Evolutionary conservation across 2,888 invertebrate genomes (phyloP), one percentile per base, ranked within the genome.

Genomic region (Harpalus rubripes): DNA sequence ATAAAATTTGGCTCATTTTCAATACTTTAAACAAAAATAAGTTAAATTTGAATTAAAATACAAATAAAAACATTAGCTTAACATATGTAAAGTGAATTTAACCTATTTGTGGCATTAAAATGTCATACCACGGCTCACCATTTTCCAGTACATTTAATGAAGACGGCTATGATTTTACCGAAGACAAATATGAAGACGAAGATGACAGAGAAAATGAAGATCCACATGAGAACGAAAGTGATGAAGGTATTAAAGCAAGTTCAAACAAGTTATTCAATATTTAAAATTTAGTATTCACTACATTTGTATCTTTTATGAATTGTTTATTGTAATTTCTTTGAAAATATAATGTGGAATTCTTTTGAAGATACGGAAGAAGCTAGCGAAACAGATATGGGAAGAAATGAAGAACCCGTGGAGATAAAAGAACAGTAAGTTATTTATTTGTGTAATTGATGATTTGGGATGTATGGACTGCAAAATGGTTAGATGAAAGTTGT

Each of bases 301-400:
- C n/a, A 2, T 56, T 6, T 56, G 56, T 6, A 1, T 56, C 10
- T 15, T 61, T 61, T 61, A 15, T 16, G 8, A 15, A 39, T 86
- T n/a, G 8, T 7, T 78, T 78, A 16, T 59, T 63, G 15, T 16
- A 22, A 22, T 22, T 22, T 3, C 3, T 22, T 22, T 2, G 1
- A 22, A 22, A 22, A 22, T 22, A 22, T 22, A 22, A 22, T 22
- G 22, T 22, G 22, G 22, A 1, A 22, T 32, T 32, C 5, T 32
- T 58, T 52, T 86, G n/a, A 86, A 96, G 98, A 98, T 90, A 98
- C 98, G 0, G 98, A 98, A 91, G 98, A 98, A 92, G 98, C 98
- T 0, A 98, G 98, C 91, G 98, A 98, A 91, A 97, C 97, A n/a
- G 98, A 98, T 88, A 94, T 95, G 91, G 95, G 96, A 59, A 95